Conservation (phyloP, 2,888 invertebrate genomes). For the Monochamus alternatus region DNA sequence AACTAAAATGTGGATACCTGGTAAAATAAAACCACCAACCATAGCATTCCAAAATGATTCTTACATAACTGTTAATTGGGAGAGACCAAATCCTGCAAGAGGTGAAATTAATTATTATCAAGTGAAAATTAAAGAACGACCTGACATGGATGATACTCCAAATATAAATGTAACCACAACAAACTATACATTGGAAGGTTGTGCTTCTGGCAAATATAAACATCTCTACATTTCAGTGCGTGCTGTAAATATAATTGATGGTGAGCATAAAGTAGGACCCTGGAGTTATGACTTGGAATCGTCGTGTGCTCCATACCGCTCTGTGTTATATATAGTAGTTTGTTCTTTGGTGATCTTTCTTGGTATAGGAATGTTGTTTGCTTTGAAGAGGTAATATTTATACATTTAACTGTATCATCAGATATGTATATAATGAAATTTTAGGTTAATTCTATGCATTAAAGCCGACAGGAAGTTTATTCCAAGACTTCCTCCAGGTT, state of each 20-base stretch:
- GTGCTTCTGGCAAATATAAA: slow-evolving; percentile 58
- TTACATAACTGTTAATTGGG: slow-evolving; percentile 72
- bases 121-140: slow-evolving; percentile 66
- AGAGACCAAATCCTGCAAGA: slow-evolving; percentile 68
- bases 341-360: slow-evolving; percentile 39
- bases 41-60: slow-evolving; percentile 71
- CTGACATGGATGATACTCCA: slow-evolving; percentile 17
- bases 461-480: slow-evolving; percentile 79
- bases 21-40: slow-evolving; percentile 63
- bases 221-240: slow-evolving; percentile 62
- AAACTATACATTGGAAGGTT: slow-evolving; percentile 52
- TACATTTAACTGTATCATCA: background rate
- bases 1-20: slow-evolving; percentile 70
- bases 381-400: slow-evolving; percentile 32
- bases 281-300: slow-evolving; percentile 62
- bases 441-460: slow-evolving; percentile 76
- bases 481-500: slow-evolving; percentile 79
- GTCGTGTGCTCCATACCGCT: background rate
- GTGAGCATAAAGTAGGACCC: slow-evolving; percentile 59
- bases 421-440: slow-evolving; percentile 48
- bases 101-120: slow-evolving; percentile 73
- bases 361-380: slow-evolving; percentile 41
- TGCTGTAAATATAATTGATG: slow-evolving; percentile 65
- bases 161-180: slow-evolving; percentile 41
- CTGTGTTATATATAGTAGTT: slow-evolving; percentile 5